Evolutionary conservation across 2,113 vertebrate species (phyloP).

Genomic region (Pomatorhinus ruficollis): DNA sequence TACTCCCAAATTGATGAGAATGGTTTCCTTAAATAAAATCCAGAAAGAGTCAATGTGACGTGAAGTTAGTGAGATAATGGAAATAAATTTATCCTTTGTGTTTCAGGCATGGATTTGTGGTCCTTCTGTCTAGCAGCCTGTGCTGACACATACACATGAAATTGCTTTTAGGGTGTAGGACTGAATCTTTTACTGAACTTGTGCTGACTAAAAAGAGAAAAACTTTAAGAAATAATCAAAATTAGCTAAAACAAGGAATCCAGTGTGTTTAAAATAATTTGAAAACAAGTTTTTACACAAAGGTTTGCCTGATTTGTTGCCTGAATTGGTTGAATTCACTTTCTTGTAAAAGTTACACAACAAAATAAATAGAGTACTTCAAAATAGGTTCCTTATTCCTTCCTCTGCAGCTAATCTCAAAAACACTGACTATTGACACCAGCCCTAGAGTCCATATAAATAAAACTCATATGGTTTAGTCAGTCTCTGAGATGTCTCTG

Average conservation of each 20-base stretch:
- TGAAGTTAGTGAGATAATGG: accelerated
- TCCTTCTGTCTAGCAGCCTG: not conserved
- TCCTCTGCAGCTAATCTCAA: not conserved
- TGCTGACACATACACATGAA: not conserved
- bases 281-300: not conserved
- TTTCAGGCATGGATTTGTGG: not conserved
- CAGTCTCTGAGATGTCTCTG: not conserved
- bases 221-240: not conserved
- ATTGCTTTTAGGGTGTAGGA: not conserved
- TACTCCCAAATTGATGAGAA: not conserved
- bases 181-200: not conserved
- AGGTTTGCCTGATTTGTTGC: not conserved
- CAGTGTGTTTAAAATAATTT: not conserved
- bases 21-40: not conserved
- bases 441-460: not conserved
- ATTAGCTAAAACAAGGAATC: not conserved
- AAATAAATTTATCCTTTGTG: not conserved
- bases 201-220: not conserved
- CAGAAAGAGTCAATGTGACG: not conserved
- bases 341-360: not conserved
- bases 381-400: not conserved
- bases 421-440: not conserved
- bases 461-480: not conserved
- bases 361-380: not conserved
- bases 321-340: not conserved